Percentiles rank a stretch among this genome's conserved stretches.
Conservation (phyloP, 2,797 vertebrate genomes). For the Danio aesculapii region DNA sequence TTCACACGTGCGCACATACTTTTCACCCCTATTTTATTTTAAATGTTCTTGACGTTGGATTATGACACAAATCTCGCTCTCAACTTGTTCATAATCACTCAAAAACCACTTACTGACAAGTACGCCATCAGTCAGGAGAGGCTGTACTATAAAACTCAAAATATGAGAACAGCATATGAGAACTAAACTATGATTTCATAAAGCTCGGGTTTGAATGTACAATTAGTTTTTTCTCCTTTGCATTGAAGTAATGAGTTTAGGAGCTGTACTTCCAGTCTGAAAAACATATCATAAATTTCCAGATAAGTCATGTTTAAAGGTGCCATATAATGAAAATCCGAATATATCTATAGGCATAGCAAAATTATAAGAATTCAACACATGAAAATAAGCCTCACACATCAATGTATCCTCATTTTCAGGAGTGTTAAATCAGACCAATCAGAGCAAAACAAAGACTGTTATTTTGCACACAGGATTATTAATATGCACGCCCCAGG, state of each 20-base stretch:
- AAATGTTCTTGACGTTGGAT: background rate
- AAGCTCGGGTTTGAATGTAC: constrained; percentile 41
- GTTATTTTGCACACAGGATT: too few species aligned
- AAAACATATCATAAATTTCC: constrained; percentile 56
- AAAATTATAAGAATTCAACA: too few species aligned
- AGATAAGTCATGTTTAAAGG: constrained; percentile 44
- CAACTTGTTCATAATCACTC: constrained; percentile 22
- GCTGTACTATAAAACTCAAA: constrained; percentile 5
- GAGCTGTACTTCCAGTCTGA: constrained; percentile 58
- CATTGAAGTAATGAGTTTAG: constrained; percentile 57
- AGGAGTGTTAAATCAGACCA: too few species aligned
- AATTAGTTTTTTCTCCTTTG: constrained; percentile 28
- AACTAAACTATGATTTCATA: background rate
- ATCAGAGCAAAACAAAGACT: too few species aligned
- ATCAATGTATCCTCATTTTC: too few species aligned
- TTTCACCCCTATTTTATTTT: background rate
- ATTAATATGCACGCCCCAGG: too few species aligned
- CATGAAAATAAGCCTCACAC: too few species aligned
- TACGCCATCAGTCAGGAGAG: constrained; percentile 3
- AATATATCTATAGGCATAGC: too few species aligned
- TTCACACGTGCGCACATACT: background rate
- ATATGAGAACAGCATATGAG: background rate
- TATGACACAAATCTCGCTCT: constrained; percentile 21
- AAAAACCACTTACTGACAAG: constrained; percentile 20
- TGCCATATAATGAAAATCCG: too few species aligned